Base-by-base conservation (phyloP, 2,888 invertebrate genomes). In the Eueremaeus valkanovi region DNA sequence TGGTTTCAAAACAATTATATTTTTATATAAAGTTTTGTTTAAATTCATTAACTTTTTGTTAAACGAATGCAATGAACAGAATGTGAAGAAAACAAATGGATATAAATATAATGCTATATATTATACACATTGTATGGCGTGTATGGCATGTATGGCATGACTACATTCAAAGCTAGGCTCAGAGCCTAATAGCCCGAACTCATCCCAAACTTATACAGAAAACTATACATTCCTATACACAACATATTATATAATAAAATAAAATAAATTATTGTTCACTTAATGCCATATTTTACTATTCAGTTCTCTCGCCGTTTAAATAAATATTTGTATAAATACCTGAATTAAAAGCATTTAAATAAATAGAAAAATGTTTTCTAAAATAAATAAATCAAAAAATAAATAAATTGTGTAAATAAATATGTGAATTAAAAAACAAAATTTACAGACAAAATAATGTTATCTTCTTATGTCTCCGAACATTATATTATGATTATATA, bases 341-440 rank as follows among this genome's bases (percentile, higher is more conserved):
- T 63, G 36, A 63, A 63, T 31, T 33, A n/a, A 63, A 63, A 63
- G 33, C 63, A 63, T 63, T 63, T 63, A 63, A 63, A 63, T 63
- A 33, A 33, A 63, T 63, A n/a, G 16, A 13, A n/a, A n/a, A n/a
- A n/a, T n/a, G n/a, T n/a, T 55, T 58, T 58, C 27, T 58, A 13
- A 27, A 58, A 58, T 27, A 33, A 63, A 33, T 63, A 6, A 63
- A 63, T 63, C 27, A 63, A 63, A 63, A 63, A 63, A 31, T 63
- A 63, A 33, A 63, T 63, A 36, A 33, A 63, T n/a, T 51, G 51
- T n/a, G n/a, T n/a, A 61, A 31, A 61, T 61, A 63, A 36, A 63
- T 31, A n/a, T 21, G 27, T 29, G 21, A 55, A 55, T 21, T 31
- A 5, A 2, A 58, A 31, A 16, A 11, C 6, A 51, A 51, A 11